Evolutionary conservation across 1,140 invertebrate species (phyloP), one percentile per base, ranked within the genome.

Genomic region (Monomorium pharaonis): DNA sequence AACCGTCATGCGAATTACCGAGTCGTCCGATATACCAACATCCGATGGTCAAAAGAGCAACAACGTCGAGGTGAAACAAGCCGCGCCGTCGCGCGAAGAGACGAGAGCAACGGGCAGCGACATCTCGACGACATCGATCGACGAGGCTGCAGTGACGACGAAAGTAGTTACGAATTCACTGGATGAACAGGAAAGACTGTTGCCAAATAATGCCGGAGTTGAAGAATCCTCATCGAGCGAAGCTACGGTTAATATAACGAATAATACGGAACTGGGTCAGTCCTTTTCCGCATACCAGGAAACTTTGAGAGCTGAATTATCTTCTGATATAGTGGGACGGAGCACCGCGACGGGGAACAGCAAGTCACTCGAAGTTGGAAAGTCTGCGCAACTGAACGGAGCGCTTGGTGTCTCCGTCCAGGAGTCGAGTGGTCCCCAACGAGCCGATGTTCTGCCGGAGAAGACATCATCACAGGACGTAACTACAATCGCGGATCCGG

Each of bases 331-430:
- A 47, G 54, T 14, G 62, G 37, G 30, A 58, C 63, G 9, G 58
- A 63, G 58, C 24, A 24, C 30, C 44, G 27, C 47, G 47, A 44
- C 10, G n/a, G 44, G 3, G 30, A 83, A 74, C 49, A 70, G 69
- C 67, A 37, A 44, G 67, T 30, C 67, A 27, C 65, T 83, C 65
- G 51, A 83, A 83, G 51, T 74, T 83, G 78, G 9, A 14, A 83
- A 72, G 67, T 74, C 78, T 24, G n/a, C 51, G 42, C 67, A 83
- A 58, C 74, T 47, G 51, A 58, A n/a, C 51, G 78, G 10, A 56
- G 27, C 67, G 44, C 37, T 58, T 42, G 16, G 16, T 42, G 16
- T 33, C 78, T 58, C 77, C 56, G 49, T 24, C 2, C 37, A 10
- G 27, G 27, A 21, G 14, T 83, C 78, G 37, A 74, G 51, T 58